Conservation (phyloP, 2,113 vertebrate species). For the Grus americana region DNA sequence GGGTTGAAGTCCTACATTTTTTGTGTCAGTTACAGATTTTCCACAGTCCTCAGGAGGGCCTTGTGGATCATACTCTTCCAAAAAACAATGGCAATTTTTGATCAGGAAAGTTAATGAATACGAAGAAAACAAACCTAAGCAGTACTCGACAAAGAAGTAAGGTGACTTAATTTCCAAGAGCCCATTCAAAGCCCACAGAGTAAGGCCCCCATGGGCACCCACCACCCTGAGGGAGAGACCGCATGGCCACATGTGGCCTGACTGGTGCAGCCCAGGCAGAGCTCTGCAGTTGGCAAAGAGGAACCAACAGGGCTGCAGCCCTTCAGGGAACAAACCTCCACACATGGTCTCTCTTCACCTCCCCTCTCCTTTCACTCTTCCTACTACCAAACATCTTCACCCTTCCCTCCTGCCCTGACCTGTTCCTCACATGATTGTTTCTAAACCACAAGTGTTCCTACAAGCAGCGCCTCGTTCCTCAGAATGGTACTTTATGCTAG, state of each 20-base stretch:
- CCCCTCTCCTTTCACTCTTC: neutral
- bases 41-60: neutral
- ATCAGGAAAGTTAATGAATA: neutral
- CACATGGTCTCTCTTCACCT: accelerated
- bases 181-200: neutral
- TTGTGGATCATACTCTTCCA: neutral
- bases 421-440: neutral
- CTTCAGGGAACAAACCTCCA: neutral
- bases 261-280: neutral
- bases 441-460: neutral
- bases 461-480: accelerated
- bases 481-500: neutral
- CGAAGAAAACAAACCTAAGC: neutral
- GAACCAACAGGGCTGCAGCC: too few relatives aligned
- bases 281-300: neutral
- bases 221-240: neutral
- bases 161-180: neutral
- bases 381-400: neutral
- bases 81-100: neutral
- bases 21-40: neutral
- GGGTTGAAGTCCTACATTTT: neutral
- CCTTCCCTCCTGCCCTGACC: neutral
- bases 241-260: neutral
- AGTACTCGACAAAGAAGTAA: neutral
- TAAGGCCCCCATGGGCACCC: neutral